phyloP scores from a whole-genome alignment of 2,113 vertebrate species.

The Callaeas wilsoni region DNA sequence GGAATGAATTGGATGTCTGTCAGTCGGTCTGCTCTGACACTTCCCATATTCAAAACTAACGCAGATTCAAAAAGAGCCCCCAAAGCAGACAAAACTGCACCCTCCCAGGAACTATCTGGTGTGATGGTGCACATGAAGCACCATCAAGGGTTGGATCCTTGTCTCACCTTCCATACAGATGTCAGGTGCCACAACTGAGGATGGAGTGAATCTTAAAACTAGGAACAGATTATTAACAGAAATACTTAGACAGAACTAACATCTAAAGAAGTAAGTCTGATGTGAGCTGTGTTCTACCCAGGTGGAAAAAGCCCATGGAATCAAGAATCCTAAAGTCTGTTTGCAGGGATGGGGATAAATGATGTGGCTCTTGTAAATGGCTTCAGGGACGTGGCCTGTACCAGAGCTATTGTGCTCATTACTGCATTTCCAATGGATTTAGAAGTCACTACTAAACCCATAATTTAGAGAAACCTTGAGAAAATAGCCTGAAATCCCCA shows the following conservation, averaged over 20 bases:
- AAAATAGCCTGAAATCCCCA: background rate
- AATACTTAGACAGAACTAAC: background rate
- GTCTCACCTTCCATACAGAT: background rate
- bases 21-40: background rate
- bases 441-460: background rate
- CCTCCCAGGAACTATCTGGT: background rate
- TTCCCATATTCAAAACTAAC: background rate
- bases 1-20: background rate
- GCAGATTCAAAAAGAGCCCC: background rate
- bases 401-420: background rate
- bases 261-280: background rate
- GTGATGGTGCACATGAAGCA: background rate
- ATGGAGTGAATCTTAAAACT: background rate
- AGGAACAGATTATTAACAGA: background rate
- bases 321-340: background rate
- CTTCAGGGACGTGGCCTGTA: background rate
- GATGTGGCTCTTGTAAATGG: background rate
- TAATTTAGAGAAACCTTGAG: background rate
- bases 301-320: background rate
- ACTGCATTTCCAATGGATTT: background rate
- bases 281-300: background rate
- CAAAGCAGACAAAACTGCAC: background rate
- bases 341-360: background rate
- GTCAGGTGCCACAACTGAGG: background rate
- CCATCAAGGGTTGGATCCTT: background rate